phyloP scores from a whole-genome alignment of 2,888 invertebrate genomes.

The Tachina fera region DNA sequence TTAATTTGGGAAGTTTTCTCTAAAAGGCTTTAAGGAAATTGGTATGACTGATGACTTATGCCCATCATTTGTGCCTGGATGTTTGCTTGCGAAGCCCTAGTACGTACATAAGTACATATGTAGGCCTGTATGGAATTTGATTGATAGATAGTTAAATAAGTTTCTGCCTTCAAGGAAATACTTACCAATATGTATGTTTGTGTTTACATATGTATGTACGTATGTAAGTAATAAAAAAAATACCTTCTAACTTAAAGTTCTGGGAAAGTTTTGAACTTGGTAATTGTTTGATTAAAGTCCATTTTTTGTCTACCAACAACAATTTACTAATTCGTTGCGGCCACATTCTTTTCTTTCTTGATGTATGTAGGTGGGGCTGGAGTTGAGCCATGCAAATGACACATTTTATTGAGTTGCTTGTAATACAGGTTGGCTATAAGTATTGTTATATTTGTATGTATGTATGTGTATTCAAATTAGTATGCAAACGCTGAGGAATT shows the following conservation, averaged over 20 bases:
- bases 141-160: slow-evolving; percentile 36
- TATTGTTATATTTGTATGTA: slow-evolving; percentile 5
- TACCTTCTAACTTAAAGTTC: slow-evolving; percentile 23
- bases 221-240: background rate
- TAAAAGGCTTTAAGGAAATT: slow-evolving; percentile 36
- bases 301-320: background rate
- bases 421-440: slow-evolving; percentile 1
- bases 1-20: slow-evolving; percentile 66
- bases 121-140: slow-evolving; percentile 20
- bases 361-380: slow-evolving; percentile 37
- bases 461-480: background rate
- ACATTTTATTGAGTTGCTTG: slow-evolving; percentile 9
- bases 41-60: background rate
- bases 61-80: slow-evolving; percentile 28
- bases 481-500: slow-evolving; percentile 14
- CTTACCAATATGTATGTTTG: background rate
- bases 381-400: slow-evolving; percentile 15
- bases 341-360: slow-evolving; percentile 32
- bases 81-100: slow-evolving; percentile 50
- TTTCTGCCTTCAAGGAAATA: slow-evolving; percentile 40
- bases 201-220: background rate
- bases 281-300: slow-evolving; percentile 28
- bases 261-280: slow-evolving; percentile 59
- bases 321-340: background rate
- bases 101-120: background rate